Evolutionary conservation across 2,888 invertebrate species (phyloP).

Genomic region (Watsonalla binaria): DNA sequence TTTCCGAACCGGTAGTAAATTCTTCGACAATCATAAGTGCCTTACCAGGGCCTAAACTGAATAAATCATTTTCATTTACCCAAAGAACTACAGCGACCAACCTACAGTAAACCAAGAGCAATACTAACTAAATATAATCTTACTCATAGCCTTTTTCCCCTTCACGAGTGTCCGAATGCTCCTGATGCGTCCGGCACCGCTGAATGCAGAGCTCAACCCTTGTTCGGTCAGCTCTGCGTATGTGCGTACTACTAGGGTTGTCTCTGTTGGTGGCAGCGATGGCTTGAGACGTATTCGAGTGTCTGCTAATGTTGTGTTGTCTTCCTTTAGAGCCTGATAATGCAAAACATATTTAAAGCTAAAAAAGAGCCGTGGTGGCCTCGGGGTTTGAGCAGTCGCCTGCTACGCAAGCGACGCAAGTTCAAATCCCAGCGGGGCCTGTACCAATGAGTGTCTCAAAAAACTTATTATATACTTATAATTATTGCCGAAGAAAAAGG

Average conservation of each 20-base stretch:
- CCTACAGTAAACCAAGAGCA: background rate
- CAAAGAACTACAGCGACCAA: too few relatives aligned
- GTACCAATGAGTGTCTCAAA: too few relatives aligned
- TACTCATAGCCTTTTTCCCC: conserved; percentile 54
- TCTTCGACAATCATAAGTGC: too few relatives aligned
- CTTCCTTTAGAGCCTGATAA: conserved; percentile 52
- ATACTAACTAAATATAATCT: conserved; percentile 10
- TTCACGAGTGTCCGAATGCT: conserved; percentile 48
- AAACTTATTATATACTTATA: too few relatives aligned
- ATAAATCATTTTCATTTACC: background rate
- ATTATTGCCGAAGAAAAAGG: too few relatives aligned
- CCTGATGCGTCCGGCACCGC: conserved; percentile 48
- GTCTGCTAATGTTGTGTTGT: conserved; percentile 39
- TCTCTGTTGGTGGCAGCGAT: conserved; percentile 41
- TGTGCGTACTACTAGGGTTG: conserved; percentile 49
- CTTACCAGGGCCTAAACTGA: too few relatives aligned
- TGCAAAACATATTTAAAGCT: conserved; percentile 15
- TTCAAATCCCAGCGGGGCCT: too few relatives aligned
- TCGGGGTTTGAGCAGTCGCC: too few relatives aligned
- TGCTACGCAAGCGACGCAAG: too few relatives aligned
- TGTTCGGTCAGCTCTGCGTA: conserved; percentile 44
- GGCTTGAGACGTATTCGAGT: conserved; percentile 40
- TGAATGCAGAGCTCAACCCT: conserved; percentile 40
- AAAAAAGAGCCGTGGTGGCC: too few relatives aligned
- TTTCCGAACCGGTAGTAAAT: too few relatives aligned